Evolutionary conservation across 2,113 vertebrate species (phyloP).

Genomic region (Phaethornis superciliosus): DNA sequence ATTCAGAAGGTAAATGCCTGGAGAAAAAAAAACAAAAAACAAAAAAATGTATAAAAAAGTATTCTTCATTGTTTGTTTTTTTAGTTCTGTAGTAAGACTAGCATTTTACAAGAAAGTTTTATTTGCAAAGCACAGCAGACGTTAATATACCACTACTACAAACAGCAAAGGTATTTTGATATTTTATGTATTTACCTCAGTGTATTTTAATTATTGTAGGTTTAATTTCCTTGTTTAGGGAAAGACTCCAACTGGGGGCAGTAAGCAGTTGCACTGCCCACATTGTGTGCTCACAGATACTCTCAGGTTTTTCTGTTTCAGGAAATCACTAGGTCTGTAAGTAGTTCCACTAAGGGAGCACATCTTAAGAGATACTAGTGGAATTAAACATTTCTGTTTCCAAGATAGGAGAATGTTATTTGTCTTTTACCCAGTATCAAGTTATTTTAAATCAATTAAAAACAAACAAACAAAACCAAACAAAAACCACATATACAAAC

Average conservation of each 20-base stretch:
- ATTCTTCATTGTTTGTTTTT: background rate
- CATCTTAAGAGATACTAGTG: background rate
- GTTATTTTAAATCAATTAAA: background rate
- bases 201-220: background rate
- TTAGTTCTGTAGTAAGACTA: background rate
- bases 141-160: background rate
- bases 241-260: background rate
- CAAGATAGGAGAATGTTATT: background rate
- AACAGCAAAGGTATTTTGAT: background rate
- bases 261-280: background rate
- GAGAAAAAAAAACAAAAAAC: background rate
- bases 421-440: background rate
- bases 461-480: background rate
- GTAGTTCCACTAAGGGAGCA: background rate
- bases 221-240: background rate
- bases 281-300: background rate
- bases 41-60: background rate
- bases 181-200: background rate
- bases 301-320: background rate
- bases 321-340: background rate
- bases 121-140: background rate
- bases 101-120: background rate
- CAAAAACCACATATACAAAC: background rate
- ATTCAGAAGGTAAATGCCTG: conserved; percentile 35
- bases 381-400: background rate